Evolutionary conservation across 2,797 vertebrate genomes (phyloP).

Genomic region (Limnodromus scolopaceus): DNA sequence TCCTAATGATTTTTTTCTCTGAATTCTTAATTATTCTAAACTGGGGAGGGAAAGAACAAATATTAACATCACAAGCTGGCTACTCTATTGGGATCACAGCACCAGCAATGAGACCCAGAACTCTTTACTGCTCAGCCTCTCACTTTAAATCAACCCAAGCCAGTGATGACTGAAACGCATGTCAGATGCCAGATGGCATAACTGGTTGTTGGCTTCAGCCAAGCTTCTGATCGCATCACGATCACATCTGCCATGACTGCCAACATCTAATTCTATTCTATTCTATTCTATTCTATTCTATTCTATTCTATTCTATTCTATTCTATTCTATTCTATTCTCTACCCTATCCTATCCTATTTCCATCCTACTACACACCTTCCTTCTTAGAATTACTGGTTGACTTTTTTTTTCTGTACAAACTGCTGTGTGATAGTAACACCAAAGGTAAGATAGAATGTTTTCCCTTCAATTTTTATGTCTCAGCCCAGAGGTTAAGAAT

Average conservation of each 20-base stretch:
- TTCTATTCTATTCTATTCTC: neutral
- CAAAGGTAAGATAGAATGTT: neutral
- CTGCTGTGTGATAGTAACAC: neutral
- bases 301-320: neutral
- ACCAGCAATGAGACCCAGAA: neutral
- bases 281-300: neutral
- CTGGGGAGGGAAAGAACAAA: neutral
- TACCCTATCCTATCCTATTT: neutral
- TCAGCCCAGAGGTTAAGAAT: neutral
- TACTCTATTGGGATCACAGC: neutral
- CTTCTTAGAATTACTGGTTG: neutral
- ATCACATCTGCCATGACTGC: neutral
- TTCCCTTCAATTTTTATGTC: neutral
- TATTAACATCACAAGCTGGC: neutral
- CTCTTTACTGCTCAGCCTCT: neutral
- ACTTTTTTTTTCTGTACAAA: neutral
- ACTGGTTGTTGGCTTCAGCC: neutral
- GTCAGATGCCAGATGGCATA: constrained; percentile 15
- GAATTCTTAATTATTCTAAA: neutral
- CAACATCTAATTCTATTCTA: neutral
- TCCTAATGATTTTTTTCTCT: neutral
- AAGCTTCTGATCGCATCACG: neutral
- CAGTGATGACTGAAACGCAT: constrained; percentile 7
- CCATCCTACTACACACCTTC: neutral
- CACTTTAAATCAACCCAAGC: neutral